Evolutionary conservation across 92 coral and sea anemone species (phyloP).

Genomic region (Epizoanthus illoricatus): DNA sequence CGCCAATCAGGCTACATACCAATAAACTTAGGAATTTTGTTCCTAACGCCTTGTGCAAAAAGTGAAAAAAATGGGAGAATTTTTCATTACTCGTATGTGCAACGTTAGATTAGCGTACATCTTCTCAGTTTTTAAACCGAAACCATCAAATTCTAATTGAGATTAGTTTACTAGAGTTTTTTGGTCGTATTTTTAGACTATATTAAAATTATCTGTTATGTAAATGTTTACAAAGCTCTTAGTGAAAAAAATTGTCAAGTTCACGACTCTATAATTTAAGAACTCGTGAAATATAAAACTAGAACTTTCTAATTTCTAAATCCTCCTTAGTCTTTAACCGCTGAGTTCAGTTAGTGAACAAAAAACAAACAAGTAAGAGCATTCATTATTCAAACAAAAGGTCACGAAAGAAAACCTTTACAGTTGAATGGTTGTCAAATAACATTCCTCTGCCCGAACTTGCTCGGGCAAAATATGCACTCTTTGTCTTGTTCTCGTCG

Average conservation of each 20-base stretch:
- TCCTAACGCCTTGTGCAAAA: background rate
- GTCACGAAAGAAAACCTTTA: slow-evolving; percentile 25
- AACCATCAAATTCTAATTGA: background rate
- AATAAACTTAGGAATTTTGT: background rate
- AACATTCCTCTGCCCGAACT: slow-evolving; percentile 7
- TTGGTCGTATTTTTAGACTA: too few relatives aligned
- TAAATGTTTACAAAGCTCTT: too few relatives aligned
- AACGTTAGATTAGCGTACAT: background rate
- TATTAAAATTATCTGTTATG: too few relatives aligned
- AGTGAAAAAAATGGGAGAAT: background rate
- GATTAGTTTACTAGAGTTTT: too few relatives aligned
- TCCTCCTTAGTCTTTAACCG: background rate
- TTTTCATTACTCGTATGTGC: too few relatives aligned
- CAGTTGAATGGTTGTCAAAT: background rate
- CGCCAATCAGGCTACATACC: background rate
- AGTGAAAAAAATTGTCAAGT: background rate
- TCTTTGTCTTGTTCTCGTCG: background rate
- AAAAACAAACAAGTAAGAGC: slow-evolving; percentile 6
- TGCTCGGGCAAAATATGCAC: background rate
- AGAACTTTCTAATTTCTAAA: background rate
- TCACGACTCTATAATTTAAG: background rate
- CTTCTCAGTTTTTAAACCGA: background rate
- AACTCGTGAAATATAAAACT: background rate
- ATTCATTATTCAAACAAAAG: slow-evolving; percentile 2
- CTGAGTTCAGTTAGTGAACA: background rate